phyloP scores from a whole-genome alignment of 2,113 vertebrate genomes.

The Malurus elegans region DNA sequence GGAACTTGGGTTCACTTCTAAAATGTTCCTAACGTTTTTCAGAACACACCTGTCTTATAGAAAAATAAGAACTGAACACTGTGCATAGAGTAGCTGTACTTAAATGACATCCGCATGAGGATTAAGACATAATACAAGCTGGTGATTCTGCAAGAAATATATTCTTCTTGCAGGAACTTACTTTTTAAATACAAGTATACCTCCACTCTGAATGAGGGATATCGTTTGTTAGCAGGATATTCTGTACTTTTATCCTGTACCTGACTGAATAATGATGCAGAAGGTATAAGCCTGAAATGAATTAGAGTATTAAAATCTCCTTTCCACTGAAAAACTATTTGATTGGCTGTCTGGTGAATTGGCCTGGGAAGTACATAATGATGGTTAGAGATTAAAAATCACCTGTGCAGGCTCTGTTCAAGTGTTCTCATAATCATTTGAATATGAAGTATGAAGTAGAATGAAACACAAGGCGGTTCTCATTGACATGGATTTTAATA shows the following conservation, averaged over 20 bases:
- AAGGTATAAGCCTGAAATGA: not conserved
- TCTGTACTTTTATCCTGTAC: not conserved
- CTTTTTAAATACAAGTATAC: not conserved
- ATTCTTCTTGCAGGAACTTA: not conserved
- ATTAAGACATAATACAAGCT: not conserved
- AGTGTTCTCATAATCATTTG: not conserved
- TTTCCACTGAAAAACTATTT: not conserved
- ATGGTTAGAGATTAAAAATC: not conserved
- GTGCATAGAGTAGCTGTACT: not conserved
- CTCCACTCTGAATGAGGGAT: not conserved
- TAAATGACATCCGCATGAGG: not conserved
- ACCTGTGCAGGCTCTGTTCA: not conserved
- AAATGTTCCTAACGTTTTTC: not conserved
- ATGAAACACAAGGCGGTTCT: not conserved
- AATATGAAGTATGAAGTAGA: not conserved
- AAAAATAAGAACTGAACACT: not conserved
- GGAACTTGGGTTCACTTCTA: not conserved
- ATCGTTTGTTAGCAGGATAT: not conserved
- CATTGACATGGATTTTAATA: not conserved
- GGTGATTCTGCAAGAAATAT: not conserved
- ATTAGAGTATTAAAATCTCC: conserved; percentile 2
- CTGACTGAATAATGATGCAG: not conserved
- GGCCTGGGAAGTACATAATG: not conserved
- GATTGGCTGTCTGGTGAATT: not conserved
- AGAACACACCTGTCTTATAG: not conserved